phyloP scores from a whole-genome alignment of 2,888 invertebrate genomes.

The Steinernema scapterisci region DNA sequence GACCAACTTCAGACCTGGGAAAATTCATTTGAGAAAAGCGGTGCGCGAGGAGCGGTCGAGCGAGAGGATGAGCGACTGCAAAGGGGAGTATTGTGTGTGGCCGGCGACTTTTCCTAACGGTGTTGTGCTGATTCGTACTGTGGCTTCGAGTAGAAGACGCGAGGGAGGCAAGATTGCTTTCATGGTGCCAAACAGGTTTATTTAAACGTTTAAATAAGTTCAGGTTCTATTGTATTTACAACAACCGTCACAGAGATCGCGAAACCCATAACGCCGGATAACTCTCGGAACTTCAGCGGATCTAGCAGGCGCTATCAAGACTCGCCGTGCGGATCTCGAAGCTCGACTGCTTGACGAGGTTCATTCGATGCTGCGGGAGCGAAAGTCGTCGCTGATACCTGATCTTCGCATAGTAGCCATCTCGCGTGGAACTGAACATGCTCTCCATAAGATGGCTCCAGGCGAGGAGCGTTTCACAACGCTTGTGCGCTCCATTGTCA shows the following conservation, averaged over 20 bases:
- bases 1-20: too few species aligned
- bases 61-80: too few species aligned
- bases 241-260: background rate
- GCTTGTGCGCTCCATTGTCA: constrained; percentile 60
- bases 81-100: too few species aligned
- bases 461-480: constrained; percentile 65
- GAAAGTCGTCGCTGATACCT: constrained; percentile 59
- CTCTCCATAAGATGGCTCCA: constrained; percentile 65
- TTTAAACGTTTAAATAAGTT: too few species aligned
- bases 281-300: background rate
- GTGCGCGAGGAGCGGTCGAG: too few species aligned
- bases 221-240: background rate
- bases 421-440: constrained; percentile 61
- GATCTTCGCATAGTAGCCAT: constrained; percentile 51
- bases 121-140: too few species aligned
- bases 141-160: too few species aligned
- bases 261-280: background rate
- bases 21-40: too few species aligned
- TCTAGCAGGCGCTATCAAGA: constrained; percentile 24
- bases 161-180: too few species aligned
- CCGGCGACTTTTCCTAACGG: too few species aligned
- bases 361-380: constrained; percentile 52
- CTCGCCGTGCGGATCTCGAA: constrained; percentile 27
- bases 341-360: constrained; percentile 33
- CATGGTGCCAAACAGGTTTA: too few species aligned